A percentile compares a stretch with the other conserved stretches of the same genome.
Conservation (phyloP, 2,113 vertebrate genomes). For the Mungos mungo region DNA sequence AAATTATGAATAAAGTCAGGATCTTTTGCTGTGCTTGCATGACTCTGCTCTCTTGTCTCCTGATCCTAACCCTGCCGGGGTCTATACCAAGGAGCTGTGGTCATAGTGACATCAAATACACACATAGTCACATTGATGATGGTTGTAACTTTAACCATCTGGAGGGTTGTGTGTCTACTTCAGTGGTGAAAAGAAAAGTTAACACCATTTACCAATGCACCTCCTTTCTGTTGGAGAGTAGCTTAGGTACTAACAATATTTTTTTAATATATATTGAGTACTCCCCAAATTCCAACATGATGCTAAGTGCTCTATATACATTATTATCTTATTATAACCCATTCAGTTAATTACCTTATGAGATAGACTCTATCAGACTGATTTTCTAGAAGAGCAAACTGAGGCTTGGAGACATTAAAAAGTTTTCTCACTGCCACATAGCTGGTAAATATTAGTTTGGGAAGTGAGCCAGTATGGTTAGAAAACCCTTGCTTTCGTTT, state of each 20-base stretch:
- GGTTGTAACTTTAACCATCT: neutral
- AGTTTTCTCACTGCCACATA: neutral
- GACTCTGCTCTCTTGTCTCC: neutral
- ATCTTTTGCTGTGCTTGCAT: neutral
- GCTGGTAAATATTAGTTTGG: neutral
- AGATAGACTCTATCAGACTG: neutral
- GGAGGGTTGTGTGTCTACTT: neutral
- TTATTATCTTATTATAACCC: neutral
- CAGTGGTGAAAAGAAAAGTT: neutral
- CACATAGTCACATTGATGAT: too few relatives aligned
- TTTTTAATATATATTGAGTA: neutral
- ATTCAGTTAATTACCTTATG: neutral
- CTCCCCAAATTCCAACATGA: neutral
- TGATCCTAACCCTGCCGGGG: neutral
- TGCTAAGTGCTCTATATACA: neutral
- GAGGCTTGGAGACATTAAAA: neutral
- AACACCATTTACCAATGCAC: neutral
- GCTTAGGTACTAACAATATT: neutral
- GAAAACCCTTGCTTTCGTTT: neutral
- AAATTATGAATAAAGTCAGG: neutral
- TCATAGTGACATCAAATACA: neutral
- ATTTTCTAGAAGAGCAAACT: conserved; percentile 40
- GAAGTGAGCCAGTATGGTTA: neutral
- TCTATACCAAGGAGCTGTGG: neutral
- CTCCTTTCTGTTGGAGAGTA: neutral